Evolutionary conservation across 2,797 vertebrate genomes (phyloP), one percentile per base, ranked within the genome.

Genomic region (Halcyon smyrnensis): DNA sequence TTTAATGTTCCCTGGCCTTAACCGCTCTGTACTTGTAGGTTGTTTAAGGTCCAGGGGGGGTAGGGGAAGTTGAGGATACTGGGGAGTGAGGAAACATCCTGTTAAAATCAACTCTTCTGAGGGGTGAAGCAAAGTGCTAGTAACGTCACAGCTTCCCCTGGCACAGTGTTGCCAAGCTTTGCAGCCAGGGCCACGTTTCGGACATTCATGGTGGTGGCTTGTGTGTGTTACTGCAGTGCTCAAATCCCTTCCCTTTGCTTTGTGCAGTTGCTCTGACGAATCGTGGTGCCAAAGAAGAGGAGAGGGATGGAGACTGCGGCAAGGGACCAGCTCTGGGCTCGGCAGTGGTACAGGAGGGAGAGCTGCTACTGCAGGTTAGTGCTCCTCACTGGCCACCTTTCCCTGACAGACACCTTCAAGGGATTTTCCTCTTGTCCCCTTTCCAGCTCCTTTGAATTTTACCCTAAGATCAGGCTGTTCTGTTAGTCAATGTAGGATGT

Each of bases 351-450:
- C 96, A 97, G 0, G 98, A 98, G 95, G 98, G 98, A 2, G 98
- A 99, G 73, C 97, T 99, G 65, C 98, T 99, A 57, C 96, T 99
- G 39, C 98, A 97, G 98, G 98, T 99, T 1, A 71, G 97, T 97
- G 75, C 59, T 78, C 4, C n/a, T 73, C 4, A 8, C 21, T 48
- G 28, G 13, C 37, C 36, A 24, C 18, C 18, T 81, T 23, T n/a
- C 54, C 74, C 34, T 69, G 62, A 30, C 32, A 70, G 32, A 41
- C 11, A 10, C 25, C 18, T 67, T 46, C 23, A 7, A 2, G 8
- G 51, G 39, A 6, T 82, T 73, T 75, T 48, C 20, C 17, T 67
- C 16, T 32, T 43, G 9, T 51, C 13, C 20, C 21, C 46, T 45
- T 71, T 51, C 15, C 23, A 75, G 21, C 32, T 68, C 36, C 46